phyloP scores from a whole-genome alignment of 2,888 invertebrate species.

The Catocala nupta region DNA sequence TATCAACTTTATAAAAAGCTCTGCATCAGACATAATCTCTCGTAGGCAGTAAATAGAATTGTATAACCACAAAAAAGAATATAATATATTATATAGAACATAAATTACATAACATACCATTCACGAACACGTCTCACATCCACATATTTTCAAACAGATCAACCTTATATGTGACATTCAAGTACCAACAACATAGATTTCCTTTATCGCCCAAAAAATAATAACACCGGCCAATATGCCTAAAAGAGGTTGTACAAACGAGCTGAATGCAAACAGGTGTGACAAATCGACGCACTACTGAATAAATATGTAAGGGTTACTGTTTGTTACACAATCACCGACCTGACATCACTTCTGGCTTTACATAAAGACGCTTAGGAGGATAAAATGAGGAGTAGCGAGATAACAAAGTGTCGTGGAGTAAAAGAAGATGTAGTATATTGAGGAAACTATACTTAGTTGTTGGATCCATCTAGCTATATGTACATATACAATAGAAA shows the following conservation, averaged over 20 bases:
- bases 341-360: conserved; percentile 19
- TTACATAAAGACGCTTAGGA: background rate
- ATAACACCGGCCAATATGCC: conserved; percentile 45
- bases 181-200: conserved; percentile 39
- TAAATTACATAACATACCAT: too few relatives aligned
- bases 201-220: conserved; percentile 44
- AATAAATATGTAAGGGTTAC: conserved; percentile 46
- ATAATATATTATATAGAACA: too few relatives aligned
- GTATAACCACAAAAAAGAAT: too few relatives aligned
- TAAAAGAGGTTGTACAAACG: conserved; percentile 41
- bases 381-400: too few relatives aligned
- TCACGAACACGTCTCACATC: background rate
- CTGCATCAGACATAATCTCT: too few relatives aligned
- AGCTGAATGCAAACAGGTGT: conserved; percentile 47
- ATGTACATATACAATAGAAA: too few relatives aligned
- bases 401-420: too few relatives aligned
- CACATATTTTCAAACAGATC: conserved; percentile 7
- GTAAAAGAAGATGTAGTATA: too few relatives aligned
- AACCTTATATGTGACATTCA: conserved; percentile 10
- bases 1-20: too few relatives aligned
- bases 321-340: conserved; percentile 35
- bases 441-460: too few relatives aligned
- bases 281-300: conserved; percentile 49
- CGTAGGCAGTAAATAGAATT: too few relatives aligned
- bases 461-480: too few relatives aligned